A percentile compares a stretch with the other conserved stretches of the same genome.
These are phyloP conservation scores for Oncorhynchus keta DNA, from an alignment of 2,113 vertebrate species.

Conservation along the genomic window DNA sequence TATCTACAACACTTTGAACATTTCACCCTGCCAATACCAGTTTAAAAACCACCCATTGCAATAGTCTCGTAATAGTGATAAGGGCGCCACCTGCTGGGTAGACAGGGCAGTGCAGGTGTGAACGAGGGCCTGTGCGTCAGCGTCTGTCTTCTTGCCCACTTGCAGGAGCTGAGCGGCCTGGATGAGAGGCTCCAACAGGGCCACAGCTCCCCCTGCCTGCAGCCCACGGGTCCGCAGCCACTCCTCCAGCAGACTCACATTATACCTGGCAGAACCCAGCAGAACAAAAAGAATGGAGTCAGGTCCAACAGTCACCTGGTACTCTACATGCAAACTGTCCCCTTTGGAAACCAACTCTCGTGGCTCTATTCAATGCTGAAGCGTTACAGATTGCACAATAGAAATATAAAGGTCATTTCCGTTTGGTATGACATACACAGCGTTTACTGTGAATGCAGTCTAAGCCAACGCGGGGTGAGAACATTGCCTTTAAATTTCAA, in stretches of 20 bases:
- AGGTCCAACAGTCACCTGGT: background rate
- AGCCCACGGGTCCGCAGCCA: conserved; percentile 74
- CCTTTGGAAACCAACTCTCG: background rate
- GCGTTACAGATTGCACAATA: too few species aligned
- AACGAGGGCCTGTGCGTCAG: conserved; percentile 68
- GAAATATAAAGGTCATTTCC: too few species aligned
- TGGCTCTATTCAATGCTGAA: too few species aligned
- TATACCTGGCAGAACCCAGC: conserved; percentile 63
- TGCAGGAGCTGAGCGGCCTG: conserved; percentile 81
- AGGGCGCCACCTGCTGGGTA: conserved; percentile 70
- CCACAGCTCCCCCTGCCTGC: conserved; percentile 65
- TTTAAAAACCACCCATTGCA: background rate
- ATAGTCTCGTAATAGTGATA: background rate
- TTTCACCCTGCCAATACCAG: too few species aligned
- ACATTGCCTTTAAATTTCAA: too few species aligned
- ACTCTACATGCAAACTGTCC: background rate
- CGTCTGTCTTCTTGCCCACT: conserved; percentile 73
- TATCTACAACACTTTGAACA: background rate
- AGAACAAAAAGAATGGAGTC: background rate
- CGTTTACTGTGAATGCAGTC: too few species aligned
- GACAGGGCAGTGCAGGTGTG: conserved; percentile 75
- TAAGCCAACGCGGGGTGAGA: too few species aligned
- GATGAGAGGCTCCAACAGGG: conserved; percentile 76
- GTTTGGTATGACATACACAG: too few species aligned
- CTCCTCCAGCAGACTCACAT: conserved; percentile 78